Evolutionary conservation across 1,140 invertebrate species (phyloP), one percentile per base, ranked within the genome.

Genomic region (Ooceraea biroi): DNA sequence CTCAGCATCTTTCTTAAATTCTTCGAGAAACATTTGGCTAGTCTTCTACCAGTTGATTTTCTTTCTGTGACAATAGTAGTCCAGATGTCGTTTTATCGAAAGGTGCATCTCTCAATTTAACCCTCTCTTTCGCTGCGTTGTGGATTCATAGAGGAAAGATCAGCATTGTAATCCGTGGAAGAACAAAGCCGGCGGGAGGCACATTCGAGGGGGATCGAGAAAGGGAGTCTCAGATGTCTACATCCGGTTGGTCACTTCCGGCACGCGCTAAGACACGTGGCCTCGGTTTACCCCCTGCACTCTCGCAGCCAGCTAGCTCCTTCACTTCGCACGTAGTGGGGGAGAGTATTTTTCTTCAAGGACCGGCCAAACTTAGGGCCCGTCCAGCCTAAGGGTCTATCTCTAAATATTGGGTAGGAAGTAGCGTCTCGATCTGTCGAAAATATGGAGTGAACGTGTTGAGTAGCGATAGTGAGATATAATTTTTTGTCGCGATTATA

Each of bases 191-290:
- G 41, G n/a, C 44, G 60, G 77, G 80, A 90, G 87, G 84, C 86
- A 85, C 63, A 82, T 68, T 63, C 65, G 60, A 83, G 77, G 83
- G 61, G 72, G 80, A 61, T 86, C 48, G 65, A 82, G 84, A 88
- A 85, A 78, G 90, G 88, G 87, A 91, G 89, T 90, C 93, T 94
- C 94, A 85, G 91, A 92, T 94, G 92, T 92, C 93, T 93, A 90
- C 92, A 94, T 94, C 94, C 94, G 94, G 92, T 92, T 93, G 94
- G 93, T 94, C 94, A 94, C 92, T 94, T 94, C 94, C 94, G 93
- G 93, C 92, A 94, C 93, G 92, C 93, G 94, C 85, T 89, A 65
- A 87, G 93, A 93, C 94, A 93, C 94, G 94, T 94, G 94, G 89
- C 89, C 86, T 87, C 68, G 82, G 74, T 85, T 36, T 88, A 82